Evolutionary conservation across 2,888 invertebrate genomes (phyloP), one percentile per base, ranked within the genome.

Genomic region (Diplazon laetatorius): DNA sequence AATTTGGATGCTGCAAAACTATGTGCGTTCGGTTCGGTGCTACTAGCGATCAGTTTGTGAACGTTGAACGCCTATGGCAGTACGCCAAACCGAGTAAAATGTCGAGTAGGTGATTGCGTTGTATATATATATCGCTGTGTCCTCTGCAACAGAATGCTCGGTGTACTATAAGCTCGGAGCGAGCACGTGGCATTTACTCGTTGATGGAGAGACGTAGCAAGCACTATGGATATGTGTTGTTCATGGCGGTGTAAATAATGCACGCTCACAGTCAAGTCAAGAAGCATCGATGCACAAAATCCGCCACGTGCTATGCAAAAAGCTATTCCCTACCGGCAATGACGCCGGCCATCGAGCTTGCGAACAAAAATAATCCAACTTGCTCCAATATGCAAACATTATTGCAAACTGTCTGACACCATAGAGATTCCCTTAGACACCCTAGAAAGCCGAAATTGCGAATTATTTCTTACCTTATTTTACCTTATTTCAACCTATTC

Each of bases 61-160:
- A 73, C 39, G 52, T 59, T 62, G 59, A 63, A 72, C 42, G 59
- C 76, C 57, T 80, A 82, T 86, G 86, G 86, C 86, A 82, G 60
- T 55, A 57, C 60, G 85, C 86, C 85, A 86, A 57, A 63, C 39
- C 68, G 80, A 83, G 83, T 83, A 82, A 81, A 84, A 86, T 84
- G 82, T 81, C 82, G 76, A 63, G 39, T 48, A 52, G 52, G 30
- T 65, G 50, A 35, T 46, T 35, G 48, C 57, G 22, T 18, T 50
- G 25, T 57, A 37, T 62, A 20, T 72, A 46, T 74, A 37, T 75
- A 66, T 72, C 42, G 20, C 16, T n/a, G n/a, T 60, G n/a, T 22
- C 12, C n/a, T 30, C 30, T 6, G 30, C 30, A 30, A n/a, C 30
- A 30, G 30, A 55, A 42, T 20, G 60, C 39, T n/a, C 37, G 42